Evolutionary conservation across 2,888 invertebrate species (phyloP).

Genomic region (Boloria euphrosyne): DNA sequence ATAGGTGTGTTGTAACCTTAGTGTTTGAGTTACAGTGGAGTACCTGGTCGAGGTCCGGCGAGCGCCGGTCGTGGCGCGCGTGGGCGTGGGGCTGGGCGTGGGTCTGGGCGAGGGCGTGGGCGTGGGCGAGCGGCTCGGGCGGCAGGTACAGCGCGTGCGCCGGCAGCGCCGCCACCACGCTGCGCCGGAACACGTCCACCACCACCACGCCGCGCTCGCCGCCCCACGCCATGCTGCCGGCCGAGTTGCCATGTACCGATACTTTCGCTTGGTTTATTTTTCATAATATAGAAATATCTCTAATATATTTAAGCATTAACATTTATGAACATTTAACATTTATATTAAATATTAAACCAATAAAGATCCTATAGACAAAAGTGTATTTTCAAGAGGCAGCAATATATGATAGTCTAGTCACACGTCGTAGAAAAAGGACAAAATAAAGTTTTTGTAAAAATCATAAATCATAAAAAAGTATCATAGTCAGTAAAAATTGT

Average conservation of each 20-base stretch:
- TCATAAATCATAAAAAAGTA: no score
- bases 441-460: no score
- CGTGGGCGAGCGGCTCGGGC: constrained; percentile 86
- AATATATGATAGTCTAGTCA: no score
- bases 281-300: no score
- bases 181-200: constrained; percentile 95
- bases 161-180: constrained; percentile 92
- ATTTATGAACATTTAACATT: no score
- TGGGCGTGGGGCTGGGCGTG: constrained; percentile 85
- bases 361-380: no score
- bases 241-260: background rate
- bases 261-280: background rate
- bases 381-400: no score
- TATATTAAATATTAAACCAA: no score
- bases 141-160: constrained; percentile 95
- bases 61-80: constrained; percentile 88
- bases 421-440: no score
- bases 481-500: no score
- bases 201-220: constrained; percentile 98
- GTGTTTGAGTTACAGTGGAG: constrained; percentile 41
- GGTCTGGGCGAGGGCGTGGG: constrained; percentile 86
- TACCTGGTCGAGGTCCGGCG: constrained; percentile 95
- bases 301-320: no score
- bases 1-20: background rate
- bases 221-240: constrained; percentile 95